These are phyloP conservation scores for Petrocephalus microphthalmus DNA, from an alignment of 2,113 vertebrate species.

Conservation along the genomic window DNA sequence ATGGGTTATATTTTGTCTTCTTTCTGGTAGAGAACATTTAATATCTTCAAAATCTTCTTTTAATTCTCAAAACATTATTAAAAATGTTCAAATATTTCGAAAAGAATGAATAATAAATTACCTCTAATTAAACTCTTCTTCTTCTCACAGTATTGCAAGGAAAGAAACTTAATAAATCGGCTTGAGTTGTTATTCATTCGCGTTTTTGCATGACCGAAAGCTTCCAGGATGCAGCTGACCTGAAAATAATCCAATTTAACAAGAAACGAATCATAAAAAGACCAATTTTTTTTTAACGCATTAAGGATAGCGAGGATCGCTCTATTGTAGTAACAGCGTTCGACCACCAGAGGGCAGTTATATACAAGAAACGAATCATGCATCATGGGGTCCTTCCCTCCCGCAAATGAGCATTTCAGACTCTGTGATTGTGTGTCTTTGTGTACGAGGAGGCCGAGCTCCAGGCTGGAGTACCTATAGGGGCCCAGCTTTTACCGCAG, in stretches of 20 bases:
- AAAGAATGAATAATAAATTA: constrained; percentile 40
- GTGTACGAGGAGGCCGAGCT: not conserved
- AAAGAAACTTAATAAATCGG: constrained; percentile 81
- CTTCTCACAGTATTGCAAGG: constrained; percentile 79
- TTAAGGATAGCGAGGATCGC: not conserved
- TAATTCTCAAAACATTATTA: not conserved
- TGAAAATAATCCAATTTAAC: constrained; percentile 38
- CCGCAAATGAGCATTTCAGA: not conserved
- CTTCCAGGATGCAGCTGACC: constrained; percentile 80
- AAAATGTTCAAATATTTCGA: not conserved
- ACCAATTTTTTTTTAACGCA: not conserved
- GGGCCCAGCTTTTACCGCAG: not conserved
- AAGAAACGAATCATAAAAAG: not conserved
- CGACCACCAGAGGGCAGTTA: not conserved
- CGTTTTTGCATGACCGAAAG: constrained; percentile 88
- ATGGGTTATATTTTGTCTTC: not conserved
- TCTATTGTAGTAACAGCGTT: not conserved
- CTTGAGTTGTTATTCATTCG: constrained; percentile 73
- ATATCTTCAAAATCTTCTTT: not conserved
- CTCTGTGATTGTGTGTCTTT: not conserved
- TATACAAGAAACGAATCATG: not conserved
- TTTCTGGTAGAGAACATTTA: not conserved
- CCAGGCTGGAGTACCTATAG: not conserved
- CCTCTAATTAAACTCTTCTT: constrained; percentile 69
- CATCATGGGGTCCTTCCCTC: not conserved